Percentiles rank a stretch among this genome's conserved stretches.
Conservation (phyloP, 2,888 invertebrate genomes). For the Metacarcinus magister region DNA sequence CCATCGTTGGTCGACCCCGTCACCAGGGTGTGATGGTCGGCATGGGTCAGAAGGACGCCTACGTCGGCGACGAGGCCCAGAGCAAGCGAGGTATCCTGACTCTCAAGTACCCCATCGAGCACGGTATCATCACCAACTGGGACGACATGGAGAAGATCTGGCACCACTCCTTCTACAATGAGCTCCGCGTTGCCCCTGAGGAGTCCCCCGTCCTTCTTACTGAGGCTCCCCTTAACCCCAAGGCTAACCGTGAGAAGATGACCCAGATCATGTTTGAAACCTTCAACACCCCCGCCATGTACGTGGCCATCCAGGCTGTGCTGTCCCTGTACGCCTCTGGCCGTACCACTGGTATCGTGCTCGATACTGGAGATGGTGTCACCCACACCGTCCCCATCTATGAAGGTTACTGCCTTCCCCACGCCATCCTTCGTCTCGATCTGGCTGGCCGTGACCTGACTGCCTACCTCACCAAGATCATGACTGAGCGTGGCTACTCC, state of each 20-base stretch:
- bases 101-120: conserved; percentile 87
- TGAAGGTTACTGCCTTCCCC: conserved; percentile 95
- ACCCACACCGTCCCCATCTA: conserved; percentile 98
- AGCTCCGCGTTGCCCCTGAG: conserved; percentile 96
- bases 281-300: conserved; percentile 87
- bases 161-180: conserved; percentile 99
- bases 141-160: conserved; percentile 99
- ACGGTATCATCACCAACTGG: conserved; percentile 93
- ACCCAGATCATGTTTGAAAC: conserved; percentile 87
- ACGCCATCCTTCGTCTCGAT: conserved; percentile 98
- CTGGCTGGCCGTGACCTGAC: conserved; percentile 98
- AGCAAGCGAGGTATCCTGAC: conserved; percentile 90
- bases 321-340: conserved; percentile 96
- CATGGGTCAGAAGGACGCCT: conserved; percentile 86
- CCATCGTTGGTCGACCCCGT: conserved; percentile 85
- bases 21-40: conserved; percentile 94
- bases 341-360: conserved; percentile 97
- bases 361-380: conserved; percentile 98
- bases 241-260: conserved; percentile 98
- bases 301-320: conserved; percentile 97
- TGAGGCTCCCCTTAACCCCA: conserved; percentile 97
- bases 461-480: conserved; percentile 98
- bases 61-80: conserved; percentile 88
- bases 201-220: conserved; percentile 97
- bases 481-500: conserved; percentile 87